A percentile compares a stretch with the other conserved stretches of the same genome.
phyloP scores from a whole-genome alignment of 1,140 invertebrate species.

The Reticulitermes speratus region DNA sequence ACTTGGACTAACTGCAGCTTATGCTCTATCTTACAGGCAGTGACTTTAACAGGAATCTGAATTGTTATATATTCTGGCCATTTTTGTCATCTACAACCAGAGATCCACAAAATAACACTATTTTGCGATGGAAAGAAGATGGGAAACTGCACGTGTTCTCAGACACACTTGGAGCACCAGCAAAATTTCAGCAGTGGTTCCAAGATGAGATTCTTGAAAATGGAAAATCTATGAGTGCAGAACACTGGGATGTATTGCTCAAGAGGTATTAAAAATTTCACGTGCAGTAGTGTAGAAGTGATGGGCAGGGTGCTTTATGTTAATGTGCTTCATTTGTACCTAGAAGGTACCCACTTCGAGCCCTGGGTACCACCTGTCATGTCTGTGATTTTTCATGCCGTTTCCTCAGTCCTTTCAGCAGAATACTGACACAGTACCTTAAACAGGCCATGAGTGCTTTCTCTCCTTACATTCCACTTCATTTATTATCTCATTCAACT shows the following conservation, averaged over 20 bases:
- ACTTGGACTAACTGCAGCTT: no score
- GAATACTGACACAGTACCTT: no score
- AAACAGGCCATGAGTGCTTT: no score
- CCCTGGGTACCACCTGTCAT: no score
- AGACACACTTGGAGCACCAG: not conserved
- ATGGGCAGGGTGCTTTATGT: no score
- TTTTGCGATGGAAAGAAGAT: not conserved
- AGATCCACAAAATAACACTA: slow-evolving; percentile 37
- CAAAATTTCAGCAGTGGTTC: not conserved
- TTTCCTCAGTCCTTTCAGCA: no score
- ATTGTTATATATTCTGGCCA: slow-evolving; percentile 45
- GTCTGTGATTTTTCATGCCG: no score
- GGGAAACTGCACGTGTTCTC: not conserved
- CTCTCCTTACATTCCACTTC: no score
- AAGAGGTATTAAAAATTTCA: not conserved
- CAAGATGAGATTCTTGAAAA: not conserved
- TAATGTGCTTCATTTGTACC: no score
- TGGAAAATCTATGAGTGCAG: not conserved
- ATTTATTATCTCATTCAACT: no score
- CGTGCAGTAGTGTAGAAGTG: no score
- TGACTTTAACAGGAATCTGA: not conserved
- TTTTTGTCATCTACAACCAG: slow-evolving; percentile 42
- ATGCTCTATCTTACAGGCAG: not conserved
- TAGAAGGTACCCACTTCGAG: no score
- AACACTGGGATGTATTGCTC: not conserved